Conservation (phyloP, 2,888 invertebrate species). For the Phyto melanocephala region DNA sequence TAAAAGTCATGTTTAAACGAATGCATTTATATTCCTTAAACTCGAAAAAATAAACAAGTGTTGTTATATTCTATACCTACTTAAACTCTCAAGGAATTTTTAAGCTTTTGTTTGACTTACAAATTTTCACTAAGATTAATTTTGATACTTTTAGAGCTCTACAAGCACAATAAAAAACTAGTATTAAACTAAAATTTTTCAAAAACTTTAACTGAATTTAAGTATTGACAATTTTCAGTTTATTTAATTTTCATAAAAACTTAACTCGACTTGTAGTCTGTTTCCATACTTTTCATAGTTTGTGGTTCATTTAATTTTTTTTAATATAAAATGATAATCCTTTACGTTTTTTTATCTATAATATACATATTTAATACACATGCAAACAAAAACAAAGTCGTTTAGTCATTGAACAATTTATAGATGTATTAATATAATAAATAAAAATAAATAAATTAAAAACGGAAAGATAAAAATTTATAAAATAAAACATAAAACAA, state of each 20-base stretch:
- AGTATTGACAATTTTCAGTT: too few relatives aligned
- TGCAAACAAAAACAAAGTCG: slow-evolving; percentile 58
- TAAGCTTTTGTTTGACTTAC: slow-evolving; percentile 1
- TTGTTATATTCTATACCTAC: slow-evolving; percentile 23
- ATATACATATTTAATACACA: slow-evolving; percentile 54
- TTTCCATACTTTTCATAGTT: slow-evolving; percentile 17
- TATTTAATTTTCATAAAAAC: neutral
- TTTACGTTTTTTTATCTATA: slow-evolving; percentile 11
- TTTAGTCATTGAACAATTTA: slow-evolving; percentile 67
- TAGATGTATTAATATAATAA: slow-evolving; percentile 66
- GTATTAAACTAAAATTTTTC: too few relatives aligned
- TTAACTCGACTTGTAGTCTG: slow-evolving; percentile 13
- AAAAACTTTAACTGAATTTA: too few relatives aligned
- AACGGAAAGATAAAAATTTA: slow-evolving; percentile 48
- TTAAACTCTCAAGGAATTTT: slow-evolving; percentile 26
- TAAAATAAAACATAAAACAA: too few relatives aligned
- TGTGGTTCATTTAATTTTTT: slow-evolving; percentile 16
- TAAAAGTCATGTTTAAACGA: slow-evolving; percentile 54
- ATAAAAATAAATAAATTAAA: slow-evolving; percentile 46
- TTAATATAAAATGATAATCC: slow-evolving; percentile 18
- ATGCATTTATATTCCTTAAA: slow-evolving; percentile 63
- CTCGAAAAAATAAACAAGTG: slow-evolving; percentile 27
- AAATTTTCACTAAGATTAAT: too few relatives aligned
- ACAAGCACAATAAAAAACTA: too few relatives aligned
- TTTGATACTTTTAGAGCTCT: too few relatives aligned